A percentile compares a stretch with the other conserved stretches of the same genome.
These are phyloP conservation scores for Paradisaea rubra DNA, from an alignment of 2,113 vertebrate genomes.

Conservation along the genomic window DNA sequence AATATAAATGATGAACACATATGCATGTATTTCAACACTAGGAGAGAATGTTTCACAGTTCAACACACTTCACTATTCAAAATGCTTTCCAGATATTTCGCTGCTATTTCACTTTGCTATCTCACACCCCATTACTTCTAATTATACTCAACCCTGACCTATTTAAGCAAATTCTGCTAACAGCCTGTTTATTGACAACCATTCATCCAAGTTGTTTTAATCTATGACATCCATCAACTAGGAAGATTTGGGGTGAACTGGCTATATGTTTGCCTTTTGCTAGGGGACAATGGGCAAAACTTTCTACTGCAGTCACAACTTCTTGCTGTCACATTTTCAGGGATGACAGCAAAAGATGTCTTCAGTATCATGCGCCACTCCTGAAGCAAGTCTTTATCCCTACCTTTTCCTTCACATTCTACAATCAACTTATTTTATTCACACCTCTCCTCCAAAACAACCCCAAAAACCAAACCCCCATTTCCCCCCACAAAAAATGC, in stretches of 20 bases:
- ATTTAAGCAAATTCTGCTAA: background rate
- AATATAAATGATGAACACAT: slow-evolving; percentile 19
- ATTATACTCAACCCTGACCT: slow-evolving; percentile 10
- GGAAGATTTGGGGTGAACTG: background rate
- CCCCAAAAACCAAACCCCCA: fast-evolving
- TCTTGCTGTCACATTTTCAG: background rate
- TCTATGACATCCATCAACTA: background rate
- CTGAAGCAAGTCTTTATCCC: background rate
- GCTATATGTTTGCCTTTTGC: background rate
- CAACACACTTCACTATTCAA: slow-evolving; percentile 19
- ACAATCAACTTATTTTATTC: background rate
- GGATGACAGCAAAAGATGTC: background rate
- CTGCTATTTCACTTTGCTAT: background rate
- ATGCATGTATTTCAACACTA: slow-evolving; percentile 30
- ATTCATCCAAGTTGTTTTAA: background rate
- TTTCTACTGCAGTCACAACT: background rate
- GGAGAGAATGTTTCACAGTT: slow-evolving; percentile 5
- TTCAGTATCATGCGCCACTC: background rate
- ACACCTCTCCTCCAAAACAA: background rate
- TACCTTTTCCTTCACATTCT: background rate
- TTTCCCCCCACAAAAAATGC: background rate
- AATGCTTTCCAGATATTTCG: background rate
- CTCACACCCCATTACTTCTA: slow-evolving; percentile 13
- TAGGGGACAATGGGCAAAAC: background rate
- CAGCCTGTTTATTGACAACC: background rate